Evolutionary conservation across 2,113 vertebrate species (phyloP), one percentile per base, ranked within the genome.

Genomic region (Sakesphorus luctuosus): DNA sequence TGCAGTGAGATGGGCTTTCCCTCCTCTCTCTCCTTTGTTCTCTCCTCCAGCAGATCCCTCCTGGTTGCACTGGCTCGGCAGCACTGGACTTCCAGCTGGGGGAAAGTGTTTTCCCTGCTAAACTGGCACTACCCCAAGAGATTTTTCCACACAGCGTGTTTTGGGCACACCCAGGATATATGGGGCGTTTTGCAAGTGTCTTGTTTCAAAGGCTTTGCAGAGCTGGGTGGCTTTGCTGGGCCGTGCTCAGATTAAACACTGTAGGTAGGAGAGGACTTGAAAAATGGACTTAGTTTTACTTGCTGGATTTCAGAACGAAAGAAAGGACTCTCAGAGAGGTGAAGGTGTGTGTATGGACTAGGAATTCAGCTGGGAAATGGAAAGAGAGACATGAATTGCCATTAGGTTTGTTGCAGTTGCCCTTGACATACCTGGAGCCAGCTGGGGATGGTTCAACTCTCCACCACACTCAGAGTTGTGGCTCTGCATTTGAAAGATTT

Each of bases 41-140:
- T 92, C 68, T 75, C n/a, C 65, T 84, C 58, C 55, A 0, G n/a
- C 84, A 53, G 79, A 33, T 83, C 36, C 0, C 0, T 56, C 74
- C 86, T 63, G 90, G 62, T 53, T 35, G 49, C 40, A 2, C 90
- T 91, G 12, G 25, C 81, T 90, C 81, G 26, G 85, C 81, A 59
- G 78, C 10, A 5, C 88, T 75, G 38, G 58, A 44, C 86, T 95
- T 96, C 94, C 96, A 97, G 87, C 84, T 93, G 91, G 61, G 77
- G 89, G 59, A 95, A 88, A 90, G 95, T 95, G 71, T 86, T 79
- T 97, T 97, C 94, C 84, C 90, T 89, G 73, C 93, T 96, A 29
- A 95, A 79, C 67, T 94, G 96, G 92, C 94, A 87, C 49, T 91
- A 13, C 68, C 76, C 87, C 87, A 94, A 26, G 46, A 91, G 46